Evolutionary conservation across 2,888 invertebrate species (phyloP), one percentile per base, ranked within the genome.

Genomic region (Blera fallax): DNA sequence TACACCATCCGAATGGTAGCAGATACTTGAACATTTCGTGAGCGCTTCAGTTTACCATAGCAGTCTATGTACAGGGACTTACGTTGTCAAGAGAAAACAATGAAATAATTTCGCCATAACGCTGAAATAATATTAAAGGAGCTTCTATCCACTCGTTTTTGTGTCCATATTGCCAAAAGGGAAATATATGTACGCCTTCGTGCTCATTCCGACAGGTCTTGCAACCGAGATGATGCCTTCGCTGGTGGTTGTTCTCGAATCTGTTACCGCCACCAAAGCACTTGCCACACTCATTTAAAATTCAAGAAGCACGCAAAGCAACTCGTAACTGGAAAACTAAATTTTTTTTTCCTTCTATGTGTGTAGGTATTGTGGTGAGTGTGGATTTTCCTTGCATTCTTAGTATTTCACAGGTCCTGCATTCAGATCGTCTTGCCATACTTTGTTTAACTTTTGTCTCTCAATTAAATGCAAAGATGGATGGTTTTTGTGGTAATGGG

Each of bases 101-200:
- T 76, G 74, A 79, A 74, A 84, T 80, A 58, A 70, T 80, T 79
- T 37, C 29, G 11, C 62, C 58, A 80, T 84, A 70, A 84, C 64
- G 74, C 43, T 74, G 67, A 80, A 84, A 74, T 80, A 80, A 84
- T 76, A 80, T 80, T 58, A 58, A 65, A 58, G 65, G 58, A 72
- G 64, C 69, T 52, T 4, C n/a, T n/a, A 45, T 40, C 16, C 4
- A 10, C 16, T 32, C 11, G 45, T 1, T 11, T 24, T 77, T 43
- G 18, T 48, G 27, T 14, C 45, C 16, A 5, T n/a, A 69, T 58
- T 58, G 70, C 73, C 74, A 50, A 32, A 50, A 32, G 73, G 77
- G 77, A 77, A 82, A 77, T 77, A 34, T 18, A 77, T 77, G 29
- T 18, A 52, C 32, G 65, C 45, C 72, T 72, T 58, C 8, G 4